These are phyloP conservation scores for Eudemis profundana DNA, from an alignment of 2,888 invertebrate genomes.

Conservation along the genomic window DNA sequence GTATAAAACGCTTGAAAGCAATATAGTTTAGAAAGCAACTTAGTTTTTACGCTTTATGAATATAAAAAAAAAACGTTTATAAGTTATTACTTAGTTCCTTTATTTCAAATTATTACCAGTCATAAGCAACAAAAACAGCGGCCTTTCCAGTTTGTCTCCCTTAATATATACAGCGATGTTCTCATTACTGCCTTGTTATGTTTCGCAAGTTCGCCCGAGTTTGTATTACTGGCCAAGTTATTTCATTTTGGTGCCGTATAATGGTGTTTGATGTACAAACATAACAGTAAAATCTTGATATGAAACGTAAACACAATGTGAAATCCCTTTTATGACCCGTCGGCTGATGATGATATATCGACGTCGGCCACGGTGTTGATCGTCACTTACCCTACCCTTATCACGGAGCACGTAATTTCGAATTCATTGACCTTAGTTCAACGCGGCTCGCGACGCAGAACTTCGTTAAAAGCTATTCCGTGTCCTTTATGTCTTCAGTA, in stretches of 20 bases:
- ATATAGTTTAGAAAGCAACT: too few species aligned
- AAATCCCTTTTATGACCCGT: slow-evolving; percentile 76
- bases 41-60: too few species aligned
- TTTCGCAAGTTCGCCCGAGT: slow-evolving; percentile 35
- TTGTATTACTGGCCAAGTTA: slow-evolving; percentile 39
- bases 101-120: neutral
- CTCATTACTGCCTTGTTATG: slow-evolving; percentile 34
- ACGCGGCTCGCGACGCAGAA: slow-evolving; percentile 55
- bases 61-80: neutral
- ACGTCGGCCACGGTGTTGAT: slow-evolving; percentile 81
- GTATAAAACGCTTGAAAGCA: too few species aligned
- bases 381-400: slow-evolving; percentile 84
- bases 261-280: slow-evolving; percentile 41
- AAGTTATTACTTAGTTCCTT: neutral
- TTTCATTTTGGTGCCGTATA: slow-evolving; percentile 42
- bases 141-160: slow-evolving; percentile 4
- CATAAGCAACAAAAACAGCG: neutral
- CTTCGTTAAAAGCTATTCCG: slow-evolving; percentile 61
- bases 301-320: slow-evolving; percentile 71
- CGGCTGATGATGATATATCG: slow-evolving; percentile 84
- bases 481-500: slow-evolving; percentile 23
- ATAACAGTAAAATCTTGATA: slow-evolving; percentile 44
- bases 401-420: slow-evolving; percentile 79
- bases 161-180: slow-evolving; percentile 32
- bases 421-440: slow-evolving; percentile 80